Evolutionary conservation across 2,113 vertebrate genomes (phyloP).

Genomic region (Zingel zingel): DNA sequence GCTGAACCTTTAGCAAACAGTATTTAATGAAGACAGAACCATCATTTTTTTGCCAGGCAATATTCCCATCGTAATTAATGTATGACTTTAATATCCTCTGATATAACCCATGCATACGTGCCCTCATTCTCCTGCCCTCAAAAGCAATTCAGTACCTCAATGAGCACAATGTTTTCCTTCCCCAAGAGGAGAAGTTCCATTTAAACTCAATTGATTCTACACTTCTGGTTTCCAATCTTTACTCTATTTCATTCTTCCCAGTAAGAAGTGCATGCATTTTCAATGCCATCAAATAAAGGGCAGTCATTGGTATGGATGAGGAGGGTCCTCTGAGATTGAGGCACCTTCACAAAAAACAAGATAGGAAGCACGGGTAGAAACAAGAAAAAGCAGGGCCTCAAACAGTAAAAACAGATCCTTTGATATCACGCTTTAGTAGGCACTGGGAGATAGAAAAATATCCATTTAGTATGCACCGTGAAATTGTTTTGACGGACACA

Average conservation of each 20-base stretch:
- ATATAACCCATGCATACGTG: slow-evolving; percentile 65
- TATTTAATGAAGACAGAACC: slow-evolving; percentile 24
- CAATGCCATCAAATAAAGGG: slow-evolving; percentile 82
- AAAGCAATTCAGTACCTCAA: slow-evolving; percentile 77
- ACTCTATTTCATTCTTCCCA: slow-evolving; percentile 55
- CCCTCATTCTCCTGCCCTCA: slow-evolving; percentile 42
- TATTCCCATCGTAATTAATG: slow-evolving; percentile 72
- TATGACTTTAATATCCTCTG: slow-evolving; percentile 69
- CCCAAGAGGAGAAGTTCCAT: slow-evolving; percentile 79
- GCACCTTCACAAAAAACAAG: slow-evolving; percentile 69
- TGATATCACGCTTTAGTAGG: slow-evolving; percentile 53
- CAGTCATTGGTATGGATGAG: slow-evolving; percentile 80
- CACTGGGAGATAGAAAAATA: slow-evolving; percentile 33
- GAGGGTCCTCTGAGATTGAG: slow-evolving; percentile 67
- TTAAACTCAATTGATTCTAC: slow-evolving; percentile 81
- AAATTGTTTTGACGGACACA: slow-evolving; percentile 49
- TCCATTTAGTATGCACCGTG: slow-evolving; percentile 56
- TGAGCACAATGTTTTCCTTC: slow-evolving; percentile 77
- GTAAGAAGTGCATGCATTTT: slow-evolving; percentile 74
- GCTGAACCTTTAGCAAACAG: slow-evolving; percentile 21
- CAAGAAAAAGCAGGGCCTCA: slow-evolving; percentile 41
- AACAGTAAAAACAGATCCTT: slow-evolving; percentile 59
- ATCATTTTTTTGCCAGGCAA: slow-evolving; percentile 51
- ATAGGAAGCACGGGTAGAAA: slow-evolving; percentile 54
- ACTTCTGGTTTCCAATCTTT: slow-evolving; percentile 71